A percentile compares a stretch with the other conserved stretches of the same genome.
Conservation (phyloP, 2,797 vertebrate species). For the Sciurus vulgaris region DNA sequence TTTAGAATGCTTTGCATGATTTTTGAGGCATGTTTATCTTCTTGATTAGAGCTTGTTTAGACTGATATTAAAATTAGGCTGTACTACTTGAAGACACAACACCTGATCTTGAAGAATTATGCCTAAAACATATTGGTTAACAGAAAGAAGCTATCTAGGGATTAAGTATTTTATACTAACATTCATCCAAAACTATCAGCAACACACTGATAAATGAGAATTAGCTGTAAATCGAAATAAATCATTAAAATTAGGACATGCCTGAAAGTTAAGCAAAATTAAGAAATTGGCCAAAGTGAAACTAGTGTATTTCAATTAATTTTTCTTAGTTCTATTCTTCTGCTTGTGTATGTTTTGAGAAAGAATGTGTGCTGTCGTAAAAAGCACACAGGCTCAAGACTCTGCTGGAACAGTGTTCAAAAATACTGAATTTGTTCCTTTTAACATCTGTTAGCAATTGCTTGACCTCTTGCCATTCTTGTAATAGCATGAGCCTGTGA, state of each 20-base stretch:
- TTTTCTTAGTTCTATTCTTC: not conserved
- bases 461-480: not conserved
- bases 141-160: slow-evolving; percentile 62
- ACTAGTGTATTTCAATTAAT: slow-evolving; percentile 40
- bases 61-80: slow-evolving; percentile 78
- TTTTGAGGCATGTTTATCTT: slow-evolving; percentile 76
- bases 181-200: slow-evolving; percentile 54
- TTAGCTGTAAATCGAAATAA: slow-evolving; percentile 75
- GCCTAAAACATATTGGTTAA: slow-evolving; percentile 57
- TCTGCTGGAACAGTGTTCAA: not conserved
- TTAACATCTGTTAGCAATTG: not conserved
- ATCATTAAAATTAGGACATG: slow-evolving; percentile 72
- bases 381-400: not conserved
- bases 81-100: slow-evolving; percentile 64
- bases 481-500: not conserved
- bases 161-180: slow-evolving; percentile 68
- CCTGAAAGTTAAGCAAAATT: slow-evolving; percentile 66
- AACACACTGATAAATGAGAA: slow-evolving; percentile 68
- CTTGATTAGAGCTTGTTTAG: slow-evolving; percentile 82
- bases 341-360: not conserved
- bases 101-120: slow-evolving; percentile 76
- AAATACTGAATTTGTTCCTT: not conserved
- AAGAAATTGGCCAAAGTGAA: slow-evolving; percentile 58
- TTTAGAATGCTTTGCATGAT: slow-evolving; percentile 72
- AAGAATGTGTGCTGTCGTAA: not conserved